A percentile compares a stretch with the other conserved stretches of the same genome.
These are phyloP conservation scores for Selene dorsalis DNA, from an alignment of 2,797 vertebrate genomes.

Conservation along the genomic window DNA sequence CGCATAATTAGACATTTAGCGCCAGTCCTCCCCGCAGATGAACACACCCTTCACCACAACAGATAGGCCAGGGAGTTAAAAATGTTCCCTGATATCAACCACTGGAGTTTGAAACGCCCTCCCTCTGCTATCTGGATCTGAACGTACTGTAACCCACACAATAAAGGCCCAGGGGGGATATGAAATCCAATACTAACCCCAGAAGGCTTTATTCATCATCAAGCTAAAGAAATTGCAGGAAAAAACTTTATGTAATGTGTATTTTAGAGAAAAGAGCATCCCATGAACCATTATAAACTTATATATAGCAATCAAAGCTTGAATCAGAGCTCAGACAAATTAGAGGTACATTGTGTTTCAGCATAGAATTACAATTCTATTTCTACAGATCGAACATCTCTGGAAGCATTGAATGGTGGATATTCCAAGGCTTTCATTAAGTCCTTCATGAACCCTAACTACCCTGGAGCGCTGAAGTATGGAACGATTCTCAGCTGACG, in stretches of 20 bases:
- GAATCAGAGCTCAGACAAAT: constrained; percentile 66
- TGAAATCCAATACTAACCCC: constrained; percentile 48
- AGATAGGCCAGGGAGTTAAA: constrained; percentile 76
- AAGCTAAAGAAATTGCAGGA: constrained; percentile 20
- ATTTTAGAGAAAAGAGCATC: constrained; percentile 40
- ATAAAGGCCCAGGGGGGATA: constrained; percentile 37
- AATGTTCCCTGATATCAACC: constrained; percentile 69
- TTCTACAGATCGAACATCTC: constrained; percentile 72
- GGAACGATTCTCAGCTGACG: constrained; percentile 55
- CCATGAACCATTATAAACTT: constrained; percentile 61
- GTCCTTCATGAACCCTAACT: constrained; percentile 57
- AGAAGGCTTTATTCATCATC: constrained; percentile 37
- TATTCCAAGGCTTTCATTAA: constrained; percentile 69
- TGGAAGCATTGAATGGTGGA: constrained; percentile 33
- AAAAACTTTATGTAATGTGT: constrained; percentile 36
- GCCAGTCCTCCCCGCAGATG: constrained; percentile 72
- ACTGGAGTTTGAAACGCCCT: constrained; percentile 52
- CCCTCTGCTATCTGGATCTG: constrained; percentile 49
- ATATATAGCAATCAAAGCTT: constrained; percentile 68
- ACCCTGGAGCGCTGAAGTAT: constrained; percentile 53
- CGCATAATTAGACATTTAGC: constrained; percentile 84
- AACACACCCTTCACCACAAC: constrained; percentile 83
- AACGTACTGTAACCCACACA: constrained; percentile 65
- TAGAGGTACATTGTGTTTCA: constrained; percentile 67
- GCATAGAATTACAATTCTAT: constrained; percentile 78